Evolutionary conservation across 2,888 invertebrate genomes (phyloP).

Genomic region (Ametastegia equiseti): DNA sequence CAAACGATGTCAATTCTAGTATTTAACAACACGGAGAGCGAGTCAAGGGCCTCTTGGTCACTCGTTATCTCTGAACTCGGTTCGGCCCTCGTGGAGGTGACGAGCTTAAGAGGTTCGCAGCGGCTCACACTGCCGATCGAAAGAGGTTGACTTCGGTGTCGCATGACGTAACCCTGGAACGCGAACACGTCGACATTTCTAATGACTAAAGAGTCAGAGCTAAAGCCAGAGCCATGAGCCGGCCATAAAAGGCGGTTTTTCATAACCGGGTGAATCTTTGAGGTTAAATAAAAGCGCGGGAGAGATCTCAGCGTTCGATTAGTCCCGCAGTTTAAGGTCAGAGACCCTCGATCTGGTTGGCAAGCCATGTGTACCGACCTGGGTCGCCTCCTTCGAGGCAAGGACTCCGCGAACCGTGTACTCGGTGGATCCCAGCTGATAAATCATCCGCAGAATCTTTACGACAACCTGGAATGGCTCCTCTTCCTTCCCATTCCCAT

Average conservation of each 20-base stretch:
- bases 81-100: background rate
- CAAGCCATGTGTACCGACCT: constrained; percentile 69
- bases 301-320: constrained; percentile 69
- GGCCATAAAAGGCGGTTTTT: background rate
- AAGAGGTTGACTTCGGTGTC: too few species aligned
- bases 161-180: too few species aligned
- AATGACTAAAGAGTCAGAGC: too few species aligned
- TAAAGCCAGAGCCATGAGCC: background rate
- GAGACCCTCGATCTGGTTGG: constrained; percentile 72
- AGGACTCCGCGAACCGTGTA: constrained; percentile 47
- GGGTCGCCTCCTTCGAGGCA: constrained; percentile 46
- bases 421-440: constrained; percentile 34
- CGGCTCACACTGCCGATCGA: background rate
- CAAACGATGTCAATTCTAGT: constrained; percentile 73
- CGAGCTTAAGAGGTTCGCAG: background rate
- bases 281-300: constrained; percentile 49
- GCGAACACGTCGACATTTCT: too few species aligned
- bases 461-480: constrained; percentile 22
- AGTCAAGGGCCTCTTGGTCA: constrained; percentile 65
- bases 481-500: background rate
- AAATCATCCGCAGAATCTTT: constrained; percentile 47
- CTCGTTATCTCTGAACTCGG: background rate
- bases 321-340: constrained; percentile 66
- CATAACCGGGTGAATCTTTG: background rate
- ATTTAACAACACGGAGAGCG: constrained; percentile 70